Conservation (phyloP, 2,888 invertebrate genomes). For the Augiades crinisus region DNA sequence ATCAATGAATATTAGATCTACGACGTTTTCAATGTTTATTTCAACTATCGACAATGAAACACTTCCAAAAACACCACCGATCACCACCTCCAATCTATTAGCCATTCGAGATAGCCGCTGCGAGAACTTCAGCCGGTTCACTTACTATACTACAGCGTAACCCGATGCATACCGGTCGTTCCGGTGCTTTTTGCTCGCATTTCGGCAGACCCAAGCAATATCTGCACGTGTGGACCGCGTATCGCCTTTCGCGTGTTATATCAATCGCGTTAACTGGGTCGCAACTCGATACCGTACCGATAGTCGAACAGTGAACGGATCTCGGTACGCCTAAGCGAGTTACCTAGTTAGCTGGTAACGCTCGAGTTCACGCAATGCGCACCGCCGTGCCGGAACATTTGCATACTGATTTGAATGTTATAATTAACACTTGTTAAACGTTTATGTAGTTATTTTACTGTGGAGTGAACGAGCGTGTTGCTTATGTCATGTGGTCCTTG, state of each 20-base stretch:
- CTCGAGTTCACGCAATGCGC: slow-evolving; percentile 16
- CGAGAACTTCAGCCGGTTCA: too few relatives aligned
- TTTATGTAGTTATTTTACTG: too few relatives aligned
- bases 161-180: slow-evolving; percentile 1
- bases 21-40: too few relatives aligned
- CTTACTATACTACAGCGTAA: not conserved
- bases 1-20: too few relatives aligned
- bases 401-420: not conserved
- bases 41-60: too few relatives aligned
- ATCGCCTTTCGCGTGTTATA: slow-evolving; percentile 24
- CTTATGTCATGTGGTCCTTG: too few relatives aligned
- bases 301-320: slow-evolving; percentile 27
- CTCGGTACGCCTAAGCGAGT: slow-evolving; percentile 12
- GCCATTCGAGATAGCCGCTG: too few relatives aligned
- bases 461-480: too few relatives aligned
- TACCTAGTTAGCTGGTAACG: slow-evolving; percentile 12
- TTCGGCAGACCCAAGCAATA: slow-evolving; percentile 21
- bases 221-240: slow-evolving; percentile 11
- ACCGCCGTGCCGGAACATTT: not conserved
- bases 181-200: slow-evolving; percentile 6
- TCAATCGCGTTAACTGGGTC: slow-evolving; percentile 30
- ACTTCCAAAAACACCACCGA: too few relatives aligned
- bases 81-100: too few relatives aligned
- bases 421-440: too few relatives aligned
- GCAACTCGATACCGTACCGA: slow-evolving; percentile 28